phyloP scores from a whole-genome alignment of 2,113 vertebrate genomes.

The Columba livia region DNA sequence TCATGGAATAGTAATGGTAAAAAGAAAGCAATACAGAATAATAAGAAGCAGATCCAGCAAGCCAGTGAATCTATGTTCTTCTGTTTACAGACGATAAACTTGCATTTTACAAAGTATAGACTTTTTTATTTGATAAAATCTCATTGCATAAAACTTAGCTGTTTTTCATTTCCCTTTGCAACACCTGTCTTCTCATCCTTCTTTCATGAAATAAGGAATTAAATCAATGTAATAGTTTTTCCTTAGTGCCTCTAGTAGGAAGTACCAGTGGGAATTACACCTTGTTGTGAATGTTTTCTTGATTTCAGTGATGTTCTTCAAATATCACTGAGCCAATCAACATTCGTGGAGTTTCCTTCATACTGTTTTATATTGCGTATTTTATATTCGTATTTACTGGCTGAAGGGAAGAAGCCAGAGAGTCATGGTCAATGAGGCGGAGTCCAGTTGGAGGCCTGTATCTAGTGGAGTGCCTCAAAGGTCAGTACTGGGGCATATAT shows the following conservation, averaged over 20 bases:
- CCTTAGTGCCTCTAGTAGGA: neutral
- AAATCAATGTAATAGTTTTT: neutral
- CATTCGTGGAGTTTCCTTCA: neutral
- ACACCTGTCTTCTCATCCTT: neutral
- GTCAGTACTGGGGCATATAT: too few species aligned
- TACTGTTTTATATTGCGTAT: neutral
- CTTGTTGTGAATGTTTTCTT: neutral
- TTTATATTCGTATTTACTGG: too few species aligned
- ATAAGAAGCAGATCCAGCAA: neutral
- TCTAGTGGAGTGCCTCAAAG: too few species aligned
- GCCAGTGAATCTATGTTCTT: neutral
- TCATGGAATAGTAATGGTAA: neutral
- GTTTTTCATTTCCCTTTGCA: neutral
- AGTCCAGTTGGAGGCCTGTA: too few species aligned
- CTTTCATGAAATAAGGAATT: neutral
- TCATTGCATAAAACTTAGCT: neutral
- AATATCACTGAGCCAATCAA: neutral
- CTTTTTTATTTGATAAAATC: neutral
- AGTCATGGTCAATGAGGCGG: too few species aligned
- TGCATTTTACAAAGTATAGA: neutral
- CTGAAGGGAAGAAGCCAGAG: too few species aligned
- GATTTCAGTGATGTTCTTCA: neutral
- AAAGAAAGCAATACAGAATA: neutral
- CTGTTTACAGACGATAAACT: neutral
- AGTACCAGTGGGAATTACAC: neutral